These are phyloP conservation scores for Hephaestus fuliginosus DNA, from an alignment of 2,797 vertebrate genomes.

Conservation along the genomic window DNA sequence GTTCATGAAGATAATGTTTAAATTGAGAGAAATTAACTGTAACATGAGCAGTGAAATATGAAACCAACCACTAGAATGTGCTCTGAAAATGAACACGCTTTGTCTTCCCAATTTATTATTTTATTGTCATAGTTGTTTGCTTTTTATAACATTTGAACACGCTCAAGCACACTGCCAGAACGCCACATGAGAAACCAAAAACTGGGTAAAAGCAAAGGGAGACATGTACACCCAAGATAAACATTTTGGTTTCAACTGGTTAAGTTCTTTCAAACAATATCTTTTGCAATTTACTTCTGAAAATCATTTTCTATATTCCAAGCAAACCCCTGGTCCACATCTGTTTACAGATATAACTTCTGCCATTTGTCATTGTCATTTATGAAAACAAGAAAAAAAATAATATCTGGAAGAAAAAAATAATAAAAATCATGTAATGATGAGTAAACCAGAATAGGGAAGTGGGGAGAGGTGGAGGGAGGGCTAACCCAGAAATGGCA, in stretches of 20 bases:
- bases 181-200: conserved; percentile 81
- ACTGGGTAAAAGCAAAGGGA: conserved; percentile 80
- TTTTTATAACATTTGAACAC: conserved; percentile 93
- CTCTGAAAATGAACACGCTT: conserved; percentile 48
- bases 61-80: background rate
- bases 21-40: background rate
- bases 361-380: conserved; percentile 89
- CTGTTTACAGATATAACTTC: conserved; percentile 89
- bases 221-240: conserved; percentile 79
- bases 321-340: conserved; percentile 94
- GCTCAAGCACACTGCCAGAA: conserved; percentile 89
- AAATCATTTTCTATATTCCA: conserved; percentile 85
- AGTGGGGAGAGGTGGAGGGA: conserved; percentile 63
- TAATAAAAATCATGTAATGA: conserved; percentile 62
- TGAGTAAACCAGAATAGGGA: conserved; percentile 66
- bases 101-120: conserved; percentile 92
- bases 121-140: conserved; percentile 98
- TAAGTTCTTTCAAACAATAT: conserved; percentile 87
- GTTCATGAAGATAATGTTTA: background rate
- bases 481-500: conserved; percentile 93
- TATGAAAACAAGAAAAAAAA: conserved; percentile 82
- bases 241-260: conserved; percentile 81
- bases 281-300: conserved; percentile 82
- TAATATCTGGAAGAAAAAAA: conserved; percentile 39
- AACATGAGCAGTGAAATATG: background rate